Percentiles rank a stretch among this genome's conserved stretches.
phyloP scores from a whole-genome alignment of 1,140 invertebrate species.

The Galleria mellonella region DNA sequence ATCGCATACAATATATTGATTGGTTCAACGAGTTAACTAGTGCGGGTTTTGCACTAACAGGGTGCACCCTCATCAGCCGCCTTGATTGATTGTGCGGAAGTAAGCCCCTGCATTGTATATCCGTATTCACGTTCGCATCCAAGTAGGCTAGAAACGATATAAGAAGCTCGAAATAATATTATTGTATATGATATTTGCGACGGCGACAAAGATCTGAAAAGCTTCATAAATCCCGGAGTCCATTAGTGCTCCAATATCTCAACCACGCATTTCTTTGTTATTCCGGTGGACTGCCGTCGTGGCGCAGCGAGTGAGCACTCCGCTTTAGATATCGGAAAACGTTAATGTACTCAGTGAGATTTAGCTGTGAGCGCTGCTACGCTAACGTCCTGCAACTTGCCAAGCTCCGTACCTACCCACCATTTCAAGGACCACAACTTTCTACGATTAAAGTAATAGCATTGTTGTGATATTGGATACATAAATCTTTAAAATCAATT shows the following conservation, averaged over 20 bases:
- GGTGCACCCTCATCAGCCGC: slow-evolving; percentile 44
- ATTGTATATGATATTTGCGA: slow-evolving; percentile 3
- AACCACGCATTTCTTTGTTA: slow-evolving; percentile 63
- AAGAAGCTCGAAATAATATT: neutral
- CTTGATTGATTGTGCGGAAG: slow-evolving; percentile 62
- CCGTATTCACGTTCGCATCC: slow-evolving; percentile 8
- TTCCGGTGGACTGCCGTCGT: slow-evolving; percentile 47
- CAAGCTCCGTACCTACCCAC: slow-evolving; percentile 4
- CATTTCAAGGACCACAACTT: slow-evolving; percentile 8
- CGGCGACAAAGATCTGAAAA: slow-evolving; percentile 15
- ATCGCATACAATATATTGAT: slow-evolving; percentile 39
- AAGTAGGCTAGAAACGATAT: neutral
- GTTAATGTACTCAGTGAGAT: slow-evolving; percentile 61
- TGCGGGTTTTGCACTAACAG: slow-evolving; percentile 31
- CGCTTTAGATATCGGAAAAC: slow-evolving; percentile 67
- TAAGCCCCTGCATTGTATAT: slow-evolving; percentile 29
- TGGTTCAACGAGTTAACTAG: slow-evolving; percentile 40
- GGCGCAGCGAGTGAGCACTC: slow-evolving; percentile 27
- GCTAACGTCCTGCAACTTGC: slow-evolving; percentile 11
- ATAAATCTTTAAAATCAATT: too few species aligned
- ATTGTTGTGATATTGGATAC: neutral
- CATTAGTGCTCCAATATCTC: slow-evolving; percentile 63
- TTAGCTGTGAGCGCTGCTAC: slow-evolving; percentile 35
- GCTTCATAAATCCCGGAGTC: slow-evolving; percentile 55
- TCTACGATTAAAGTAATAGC: neutral